A percentile compares a stretch with the other conserved stretches of the same genome.
Evolutionary conservation across 2,888 invertebrate genomes (phyloP).

Genomic region (Patella pellucida): DNA sequence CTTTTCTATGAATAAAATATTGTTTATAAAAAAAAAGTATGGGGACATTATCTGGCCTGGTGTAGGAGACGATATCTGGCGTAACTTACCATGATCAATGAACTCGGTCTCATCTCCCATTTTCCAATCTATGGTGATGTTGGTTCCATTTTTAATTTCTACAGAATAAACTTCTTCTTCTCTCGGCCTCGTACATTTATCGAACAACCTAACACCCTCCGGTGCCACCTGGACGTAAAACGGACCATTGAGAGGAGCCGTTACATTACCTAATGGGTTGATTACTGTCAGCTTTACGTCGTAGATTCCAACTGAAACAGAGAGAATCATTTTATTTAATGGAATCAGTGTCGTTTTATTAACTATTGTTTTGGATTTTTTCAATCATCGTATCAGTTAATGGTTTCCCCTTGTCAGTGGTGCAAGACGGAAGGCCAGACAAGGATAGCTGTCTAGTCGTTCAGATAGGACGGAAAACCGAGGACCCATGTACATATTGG

Average conservation of each 20-base stretch:
- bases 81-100: conserved; percentile 36
- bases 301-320: conserved; percentile 62
- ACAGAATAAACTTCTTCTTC: conserved; percentile 47
- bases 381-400: too few relatives aligned
- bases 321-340: not conserved
- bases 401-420: too few relatives aligned
- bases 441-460: too few relatives aligned
- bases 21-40: too few relatives aligned
- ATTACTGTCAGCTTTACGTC: conserved; percentile 58
- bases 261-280: conserved; percentile 60
- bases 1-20: too few relatives aligned
- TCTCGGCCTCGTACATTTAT: conserved; percentile 47
- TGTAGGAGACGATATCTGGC: too few relatives aligned
- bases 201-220: not conserved
- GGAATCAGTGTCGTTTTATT: too few relatives aligned
- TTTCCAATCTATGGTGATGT: conserved; percentile 66
- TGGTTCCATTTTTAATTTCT: conserved; percentile 50
- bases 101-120: conserved; percentile 61
- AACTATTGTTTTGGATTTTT: too few relatives aligned
- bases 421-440: too few relatives aligned
- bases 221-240: conserved; percentile 64
- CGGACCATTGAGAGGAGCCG: conserved; percentile 41
- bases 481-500: too few relatives aligned
- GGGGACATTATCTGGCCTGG: too few relatives aligned
- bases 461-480: too few relatives aligned